Percentiles rank a stretch among this genome's conserved stretches.
These are phyloP conservation scores for Laothoe populi DNA, from an alignment of 2,888 invertebrate species.

Conservation along the genomic window DNA sequence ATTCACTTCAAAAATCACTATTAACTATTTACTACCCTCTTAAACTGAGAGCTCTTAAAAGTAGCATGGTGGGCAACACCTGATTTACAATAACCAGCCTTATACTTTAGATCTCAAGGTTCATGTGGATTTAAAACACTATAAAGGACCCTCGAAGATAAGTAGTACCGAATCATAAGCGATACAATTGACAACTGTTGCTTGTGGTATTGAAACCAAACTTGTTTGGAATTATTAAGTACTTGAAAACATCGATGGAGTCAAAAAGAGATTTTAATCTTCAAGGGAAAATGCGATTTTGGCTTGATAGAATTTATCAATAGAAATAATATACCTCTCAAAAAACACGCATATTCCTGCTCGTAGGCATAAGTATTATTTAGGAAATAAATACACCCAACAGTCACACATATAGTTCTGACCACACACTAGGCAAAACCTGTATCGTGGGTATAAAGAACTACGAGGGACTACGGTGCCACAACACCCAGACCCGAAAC, in stretches of 20 bases:
- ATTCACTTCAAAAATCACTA: conserved; percentile 20
- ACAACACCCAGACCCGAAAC: too few relatives aligned
- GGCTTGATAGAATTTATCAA: neutral
- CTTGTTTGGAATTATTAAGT: conserved; percentile 11
- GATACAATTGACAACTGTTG: conserved; percentile 20
- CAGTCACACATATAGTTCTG: too few relatives aligned
- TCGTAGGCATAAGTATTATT: too few relatives aligned
- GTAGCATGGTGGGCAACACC: neutral
- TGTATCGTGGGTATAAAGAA: too few relatives aligned
- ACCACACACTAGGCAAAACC: too few relatives aligned
- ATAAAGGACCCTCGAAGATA: conserved; percentile 2
- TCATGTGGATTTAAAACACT: neutral
- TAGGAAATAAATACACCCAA: too few relatives aligned
- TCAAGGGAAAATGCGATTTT: neutral
- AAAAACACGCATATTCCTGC: too few relatives aligned
- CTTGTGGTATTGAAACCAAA: neutral
- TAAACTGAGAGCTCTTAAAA: neutral
- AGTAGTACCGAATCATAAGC: conserved; percentile 2
- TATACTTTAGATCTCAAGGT: neutral
- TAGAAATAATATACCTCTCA: too few relatives aligned
- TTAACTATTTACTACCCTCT: conserved; percentile 20
- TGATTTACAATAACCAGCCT: neutral
- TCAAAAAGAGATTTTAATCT: conserved; percentile 8
- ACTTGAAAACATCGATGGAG: conserved; percentile 9
- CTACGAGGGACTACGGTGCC: too few relatives aligned